These are phyloP conservation scores for Brachylomia viminalis DNA, from an alignment of 2,888 invertebrate species.

Conservation along the genomic window DNA sequence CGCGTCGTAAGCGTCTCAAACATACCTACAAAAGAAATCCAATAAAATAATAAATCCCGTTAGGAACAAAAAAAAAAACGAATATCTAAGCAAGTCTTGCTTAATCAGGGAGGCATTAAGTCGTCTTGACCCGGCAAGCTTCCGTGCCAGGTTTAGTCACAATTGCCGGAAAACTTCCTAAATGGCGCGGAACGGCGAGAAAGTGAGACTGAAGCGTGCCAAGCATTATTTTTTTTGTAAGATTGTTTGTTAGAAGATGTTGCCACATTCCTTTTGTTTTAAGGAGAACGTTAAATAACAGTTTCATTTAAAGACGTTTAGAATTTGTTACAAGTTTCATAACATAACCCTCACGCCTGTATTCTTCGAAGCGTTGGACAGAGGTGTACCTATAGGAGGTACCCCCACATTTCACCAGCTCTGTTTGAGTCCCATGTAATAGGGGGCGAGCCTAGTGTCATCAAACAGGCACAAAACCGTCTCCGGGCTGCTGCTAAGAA, in stretches of 20 bases:
- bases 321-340: background rate
- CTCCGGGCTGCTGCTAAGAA: background rate
- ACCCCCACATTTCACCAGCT: background rate
- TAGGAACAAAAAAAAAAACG: background rate
- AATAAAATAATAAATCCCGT: background rate
- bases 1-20: background rate
- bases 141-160: slow-evolving; percentile 52
- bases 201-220: slow-evolving; percentile 37
- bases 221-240: slow-evolving; percentile 34
- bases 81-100: slow-evolving; percentile 33
- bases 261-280: slow-evolving; percentile 22
- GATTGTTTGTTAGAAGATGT: slow-evolving; percentile 11
- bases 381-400: background rate
- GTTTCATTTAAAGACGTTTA: background rate
- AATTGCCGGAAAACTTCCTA: slow-evolving; percentile 48
- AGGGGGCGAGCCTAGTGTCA: background rate
- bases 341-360: background rate
- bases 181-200: slow-evolving; percentile 23
- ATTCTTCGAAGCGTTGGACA: background rate
- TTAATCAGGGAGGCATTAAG: slow-evolving; percentile 65
- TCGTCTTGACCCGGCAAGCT: slow-evolving; percentile 55
- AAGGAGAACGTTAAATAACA: background rate
- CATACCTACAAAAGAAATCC: background rate
- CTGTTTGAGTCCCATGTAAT: background rate
- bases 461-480: background rate